phyloP scores from a whole-genome alignment of 2,797 vertebrate genomes.

The Erithacus rubecula region DNA sequence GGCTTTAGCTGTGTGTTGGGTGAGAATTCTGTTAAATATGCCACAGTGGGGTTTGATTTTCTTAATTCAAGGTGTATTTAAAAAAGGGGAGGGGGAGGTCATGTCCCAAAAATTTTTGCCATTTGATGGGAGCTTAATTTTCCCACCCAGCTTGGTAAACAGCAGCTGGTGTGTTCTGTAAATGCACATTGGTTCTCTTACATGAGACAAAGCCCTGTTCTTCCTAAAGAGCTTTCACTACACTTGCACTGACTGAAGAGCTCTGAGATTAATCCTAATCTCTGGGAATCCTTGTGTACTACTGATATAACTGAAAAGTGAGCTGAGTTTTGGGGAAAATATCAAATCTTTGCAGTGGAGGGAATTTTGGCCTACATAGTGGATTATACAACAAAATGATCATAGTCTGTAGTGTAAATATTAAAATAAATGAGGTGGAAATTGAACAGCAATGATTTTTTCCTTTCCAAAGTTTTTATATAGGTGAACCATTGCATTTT shows the following conservation, averaged over 20 bases:
- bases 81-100: not conserved
- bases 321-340: not conserved
- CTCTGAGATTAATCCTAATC: not conserved
- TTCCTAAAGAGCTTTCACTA: not conserved
- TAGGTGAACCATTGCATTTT: not conserved
- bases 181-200: not conserved
- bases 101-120: not conserved
- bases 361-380: fast-evolving
- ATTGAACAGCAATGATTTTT: not conserved
- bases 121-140: not conserved
- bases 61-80: not conserved
- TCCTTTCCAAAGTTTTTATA: not conserved
- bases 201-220: not conserved
- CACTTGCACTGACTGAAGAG: not conserved
- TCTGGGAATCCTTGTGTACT: not conserved
- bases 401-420: fast-evolving
- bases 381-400: not conserved
- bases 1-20: not conserved
- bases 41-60: not conserved
- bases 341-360: fast-evolving
- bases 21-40: not conserved
- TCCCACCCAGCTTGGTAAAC: not conserved
- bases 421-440: not conserved
- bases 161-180: not conserved
- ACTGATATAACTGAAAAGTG: not conserved